Percentiles rank a stretch among this genome's conserved stretches.
Evolutionary conservation across 1,140 invertebrate genomes (phyloP).

Genomic region (Drosophila ironensis): DNA sequence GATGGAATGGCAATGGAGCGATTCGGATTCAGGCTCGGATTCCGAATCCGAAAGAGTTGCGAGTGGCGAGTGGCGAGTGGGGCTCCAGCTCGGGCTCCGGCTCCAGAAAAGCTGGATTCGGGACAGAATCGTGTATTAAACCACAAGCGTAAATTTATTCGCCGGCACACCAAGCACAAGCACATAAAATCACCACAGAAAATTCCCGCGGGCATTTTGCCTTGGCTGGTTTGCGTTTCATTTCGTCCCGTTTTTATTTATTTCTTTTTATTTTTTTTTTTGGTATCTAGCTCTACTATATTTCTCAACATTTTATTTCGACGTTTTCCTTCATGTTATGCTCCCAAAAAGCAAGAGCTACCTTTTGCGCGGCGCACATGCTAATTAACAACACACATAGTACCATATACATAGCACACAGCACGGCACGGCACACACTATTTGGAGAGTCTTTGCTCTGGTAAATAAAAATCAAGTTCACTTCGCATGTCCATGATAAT

Average conservation of each 20-base stretch:
- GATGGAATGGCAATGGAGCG: slow-evolving; percentile 61
- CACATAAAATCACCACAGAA: slow-evolving; percentile 58
- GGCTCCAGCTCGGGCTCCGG: not conserved
- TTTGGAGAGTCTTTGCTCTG: slow-evolving; percentile 27
- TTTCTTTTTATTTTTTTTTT: slow-evolving; percentile 5
- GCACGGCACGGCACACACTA: too few species aligned
- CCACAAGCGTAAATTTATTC: slow-evolving; percentile 77
- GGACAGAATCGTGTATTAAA: slow-evolving; percentile 59
- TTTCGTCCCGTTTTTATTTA: slow-evolving; percentile 9
- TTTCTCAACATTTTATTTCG: too few species aligned
- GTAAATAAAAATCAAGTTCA: slow-evolving; percentile 69
- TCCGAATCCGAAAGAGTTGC: slow-evolving; percentile 23
- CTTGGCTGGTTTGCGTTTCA: too few species aligned
- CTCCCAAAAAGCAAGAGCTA: slow-evolving; percentile 13
- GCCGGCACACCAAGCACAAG: slow-evolving; percentile 31
- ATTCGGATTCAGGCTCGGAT: slow-evolving; percentile 17
- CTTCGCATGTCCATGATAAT: slow-evolving; percentile 64
- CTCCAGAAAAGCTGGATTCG: not conserved
- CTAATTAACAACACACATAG: slow-evolving; percentile 57
- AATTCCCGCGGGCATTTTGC: slow-evolving; percentile 61
- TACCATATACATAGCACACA: too few species aligned
- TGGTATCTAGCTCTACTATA: too few species aligned
- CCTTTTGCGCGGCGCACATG: slow-evolving; percentile 4
- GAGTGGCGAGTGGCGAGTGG: slow-evolving; percentile 11
- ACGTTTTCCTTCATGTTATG: not conserved